Evolutionary conservation across 2,797 vertebrate genomes (phyloP).

Genomic region (Rhabdomys pumilio): DNA sequence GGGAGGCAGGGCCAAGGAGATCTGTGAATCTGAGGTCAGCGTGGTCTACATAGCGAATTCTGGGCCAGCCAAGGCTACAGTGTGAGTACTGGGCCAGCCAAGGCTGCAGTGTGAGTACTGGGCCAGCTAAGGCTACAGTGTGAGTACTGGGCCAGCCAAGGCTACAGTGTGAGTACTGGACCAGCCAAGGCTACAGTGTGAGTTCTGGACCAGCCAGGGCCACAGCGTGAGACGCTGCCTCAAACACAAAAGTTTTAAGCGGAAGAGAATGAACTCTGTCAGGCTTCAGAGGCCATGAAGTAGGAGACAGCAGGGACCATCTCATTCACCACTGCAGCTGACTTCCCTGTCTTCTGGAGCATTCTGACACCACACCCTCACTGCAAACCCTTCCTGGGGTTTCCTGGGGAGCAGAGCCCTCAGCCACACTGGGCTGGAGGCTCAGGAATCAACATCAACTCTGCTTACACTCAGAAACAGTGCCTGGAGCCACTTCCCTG

Average conservation of each 20-base stretch:
- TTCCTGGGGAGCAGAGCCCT: neutral
- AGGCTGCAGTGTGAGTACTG: neutral
- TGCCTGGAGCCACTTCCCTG: accelerated
- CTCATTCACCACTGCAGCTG: neutral
- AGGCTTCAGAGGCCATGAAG: neutral
- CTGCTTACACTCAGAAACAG: neutral
- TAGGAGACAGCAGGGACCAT: neutral
- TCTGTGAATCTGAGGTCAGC: neutral
- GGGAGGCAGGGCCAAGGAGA: neutral
- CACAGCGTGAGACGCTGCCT: accelerated
- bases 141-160: neutral
- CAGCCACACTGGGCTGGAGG: accelerated
- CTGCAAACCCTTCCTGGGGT: neutral
- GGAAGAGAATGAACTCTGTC: neutral
- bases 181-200: neutral
- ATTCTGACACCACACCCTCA: accelerated
- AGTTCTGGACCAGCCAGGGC: neutral
- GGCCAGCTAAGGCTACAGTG: too few relatives aligned
- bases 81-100: neutral
- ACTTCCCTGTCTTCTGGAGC: neutral
- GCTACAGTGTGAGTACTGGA: neutral
- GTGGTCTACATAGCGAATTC: neutral
- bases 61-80: neutral
- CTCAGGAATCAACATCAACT: accelerated
- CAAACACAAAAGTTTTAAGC: neutral